Evolutionary conservation across 1,140 invertebrate species (phyloP).

Genomic region (Micrasema longulum): DNA sequence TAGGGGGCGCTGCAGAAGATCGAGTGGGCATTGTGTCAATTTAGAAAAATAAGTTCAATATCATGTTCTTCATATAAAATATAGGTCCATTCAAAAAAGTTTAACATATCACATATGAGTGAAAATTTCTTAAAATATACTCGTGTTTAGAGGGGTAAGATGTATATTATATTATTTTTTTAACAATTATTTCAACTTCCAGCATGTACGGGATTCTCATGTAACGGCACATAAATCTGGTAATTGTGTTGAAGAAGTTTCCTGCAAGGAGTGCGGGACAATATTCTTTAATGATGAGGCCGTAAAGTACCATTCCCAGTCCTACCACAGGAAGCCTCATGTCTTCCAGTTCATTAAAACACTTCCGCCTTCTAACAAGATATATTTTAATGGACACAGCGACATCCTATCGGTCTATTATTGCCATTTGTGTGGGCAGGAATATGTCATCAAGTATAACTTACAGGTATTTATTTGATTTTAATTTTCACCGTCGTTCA

Average conservation of each 20-base stretch:
- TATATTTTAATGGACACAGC: conserved; percentile 69
- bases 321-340: conserved; percentile 71
- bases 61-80: too few species aligned
- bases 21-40: too few species aligned
- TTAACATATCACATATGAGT: too few species aligned
- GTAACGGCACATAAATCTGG: conserved; percentile 63
- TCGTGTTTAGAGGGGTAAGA: too few species aligned
- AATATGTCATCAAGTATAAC: conserved; percentile 78
- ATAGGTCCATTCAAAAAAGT: too few species aligned
- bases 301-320: conserved; percentile 74
- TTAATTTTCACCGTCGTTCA: background rate
- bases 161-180: too few species aligned
- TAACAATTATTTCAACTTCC: conserved; percentile 56
- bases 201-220: conserved; percentile 74
- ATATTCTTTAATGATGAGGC: conserved; percentile 72
- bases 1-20: too few species aligned
- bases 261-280: conserved; percentile 72
- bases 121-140: too few species aligned
- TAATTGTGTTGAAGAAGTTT: conserved; percentile 60
- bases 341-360: conserved; percentile 68
- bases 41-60: too few species aligned
- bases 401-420: conserved; percentile 73
- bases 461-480: conserved; percentile 66
- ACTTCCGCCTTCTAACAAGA: conserved; percentile 71
- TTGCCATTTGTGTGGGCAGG: conserved; percentile 76